phyloP scores from a whole-genome alignment of 1,140 invertebrate genomes.

The Papilio machaon region DNA sequence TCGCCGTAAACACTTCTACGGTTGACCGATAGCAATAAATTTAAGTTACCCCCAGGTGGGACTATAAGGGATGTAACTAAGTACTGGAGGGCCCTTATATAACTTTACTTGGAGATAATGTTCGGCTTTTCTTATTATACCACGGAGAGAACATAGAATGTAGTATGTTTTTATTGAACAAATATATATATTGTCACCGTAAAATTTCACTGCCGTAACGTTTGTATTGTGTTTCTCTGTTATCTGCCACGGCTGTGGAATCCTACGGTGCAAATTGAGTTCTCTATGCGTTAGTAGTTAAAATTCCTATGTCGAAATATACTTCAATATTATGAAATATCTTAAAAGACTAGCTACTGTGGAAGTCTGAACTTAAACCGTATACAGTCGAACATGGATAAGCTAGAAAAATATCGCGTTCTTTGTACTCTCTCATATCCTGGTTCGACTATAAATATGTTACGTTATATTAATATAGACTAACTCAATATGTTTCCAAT shows the following conservation, averaged over 20 bases:
- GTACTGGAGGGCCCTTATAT: slow-evolving; percentile 24
- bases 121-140: slow-evolving; percentile 14
- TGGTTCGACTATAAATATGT: neutral
- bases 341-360: neutral
- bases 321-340: neutral
- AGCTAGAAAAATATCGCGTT: too few relatives aligned
- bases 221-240: neutral
- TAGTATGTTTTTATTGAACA: neutral
- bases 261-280: too few relatives aligned
- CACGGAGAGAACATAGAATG: neutral
- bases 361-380: neutral
- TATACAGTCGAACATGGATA: neutral
- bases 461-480: neutral
- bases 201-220: neutral
- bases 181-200: neutral
- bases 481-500: slow-evolving; percentile 10
- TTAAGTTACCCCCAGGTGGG: slow-evolving; percentile 31
- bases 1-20: slow-evolving; percentile 29
- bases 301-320: neutral
- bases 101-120: slow-evolving; percentile 20
- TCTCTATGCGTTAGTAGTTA: neutral
- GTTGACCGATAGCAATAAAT: slow-evolving; percentile 28
- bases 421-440: neutral
- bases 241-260: too few relatives aligned
- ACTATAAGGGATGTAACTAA: slow-evolving; percentile 12